Evolutionary conservation across 2,888 invertebrate genomes (phyloP).

Genomic region (Ligdia adustata): DNA sequence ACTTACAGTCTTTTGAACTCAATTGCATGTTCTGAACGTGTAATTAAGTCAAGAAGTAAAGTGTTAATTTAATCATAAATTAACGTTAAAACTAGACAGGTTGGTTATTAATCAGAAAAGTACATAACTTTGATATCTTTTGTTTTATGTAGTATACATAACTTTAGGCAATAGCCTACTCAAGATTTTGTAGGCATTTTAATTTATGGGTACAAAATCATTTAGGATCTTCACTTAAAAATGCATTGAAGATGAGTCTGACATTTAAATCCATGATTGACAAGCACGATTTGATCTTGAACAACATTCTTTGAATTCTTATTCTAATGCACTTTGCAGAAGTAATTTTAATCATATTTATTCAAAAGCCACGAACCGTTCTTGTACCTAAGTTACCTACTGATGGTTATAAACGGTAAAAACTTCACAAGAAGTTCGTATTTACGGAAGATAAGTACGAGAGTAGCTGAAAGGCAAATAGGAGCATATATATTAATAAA

Average conservation of each 20-base stretch:
- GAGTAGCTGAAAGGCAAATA: too few relatives aligned
- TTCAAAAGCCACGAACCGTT: neutral
- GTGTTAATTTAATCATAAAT: slow-evolving; percentile 4
- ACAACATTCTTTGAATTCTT: slow-evolving; percentile 50
- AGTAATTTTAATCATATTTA: neutral
- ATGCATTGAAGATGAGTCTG: slow-evolving; percentile 56
- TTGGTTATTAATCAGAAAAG: neutral
- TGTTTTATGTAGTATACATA: neutral
- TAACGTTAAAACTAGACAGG: neutral
- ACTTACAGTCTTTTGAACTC: slow-evolving; percentile 4
- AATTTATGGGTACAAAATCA: too few relatives aligned
- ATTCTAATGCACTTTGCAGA: slow-evolving; percentile 20
- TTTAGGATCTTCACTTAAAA: neutral
- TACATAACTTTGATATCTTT: neutral
- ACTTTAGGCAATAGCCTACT: too few relatives aligned
- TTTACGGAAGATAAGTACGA: too few relatives aligned
- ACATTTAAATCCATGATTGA: slow-evolving; percentile 51
- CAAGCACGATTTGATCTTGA: slow-evolving; percentile 68
- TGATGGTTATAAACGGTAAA: too few relatives aligned
- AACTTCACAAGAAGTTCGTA: too few relatives aligned
- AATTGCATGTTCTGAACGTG: neutral
- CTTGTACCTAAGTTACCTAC: too few relatives aligned
- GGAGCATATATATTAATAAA: too few relatives aligned
- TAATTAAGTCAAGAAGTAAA: slow-evolving; percentile 1
- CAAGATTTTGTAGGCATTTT: too few relatives aligned